Percentiles rank a stretch among this genome's conserved stretches.
phyloP scores from a whole-genome alignment of 2,113 vertebrate genomes.

The Vulpes lagopus region DNA sequence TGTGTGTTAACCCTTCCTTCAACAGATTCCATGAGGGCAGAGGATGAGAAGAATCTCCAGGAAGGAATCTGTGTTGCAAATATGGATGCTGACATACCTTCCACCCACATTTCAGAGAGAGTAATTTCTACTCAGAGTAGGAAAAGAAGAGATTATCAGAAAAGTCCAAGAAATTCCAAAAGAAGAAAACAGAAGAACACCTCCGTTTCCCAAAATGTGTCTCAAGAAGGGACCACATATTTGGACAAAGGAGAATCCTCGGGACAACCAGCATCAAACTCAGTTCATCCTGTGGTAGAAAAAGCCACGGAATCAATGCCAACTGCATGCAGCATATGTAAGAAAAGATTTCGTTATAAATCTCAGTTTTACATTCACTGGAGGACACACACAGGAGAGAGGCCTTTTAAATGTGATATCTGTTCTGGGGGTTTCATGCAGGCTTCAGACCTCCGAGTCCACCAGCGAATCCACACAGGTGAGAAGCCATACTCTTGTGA shows the following conservation, averaged over 20 bases:
- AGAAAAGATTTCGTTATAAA: conserved; percentile 54
- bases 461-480: background rate
- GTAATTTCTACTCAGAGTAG: fast-evolving
- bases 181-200: background rate
- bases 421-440: background rate
- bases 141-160: background rate
- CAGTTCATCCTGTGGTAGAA: fast-evolving
- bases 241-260: background rate
- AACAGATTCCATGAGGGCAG: background rate
- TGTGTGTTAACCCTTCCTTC: background rate
- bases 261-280: fast-evolving
- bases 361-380: conserved; percentile 47
- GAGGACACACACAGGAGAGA: background rate
- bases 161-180: background rate
- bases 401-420: background rate
- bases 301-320: fast-evolving
- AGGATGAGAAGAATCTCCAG: too few species aligned
- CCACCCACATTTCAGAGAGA: fast-evolving
- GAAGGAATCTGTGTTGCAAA: fast-evolving
- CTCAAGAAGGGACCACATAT: fast-evolving
- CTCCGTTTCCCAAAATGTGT: background rate
- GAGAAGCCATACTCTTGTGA: background rate
- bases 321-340: background rate
- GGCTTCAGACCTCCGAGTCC: background rate
- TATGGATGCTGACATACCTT: fast-evolving